Conservation (phyloP, 2,888 invertebrate species). For the Acanthoscelides obtectus region DNA sequence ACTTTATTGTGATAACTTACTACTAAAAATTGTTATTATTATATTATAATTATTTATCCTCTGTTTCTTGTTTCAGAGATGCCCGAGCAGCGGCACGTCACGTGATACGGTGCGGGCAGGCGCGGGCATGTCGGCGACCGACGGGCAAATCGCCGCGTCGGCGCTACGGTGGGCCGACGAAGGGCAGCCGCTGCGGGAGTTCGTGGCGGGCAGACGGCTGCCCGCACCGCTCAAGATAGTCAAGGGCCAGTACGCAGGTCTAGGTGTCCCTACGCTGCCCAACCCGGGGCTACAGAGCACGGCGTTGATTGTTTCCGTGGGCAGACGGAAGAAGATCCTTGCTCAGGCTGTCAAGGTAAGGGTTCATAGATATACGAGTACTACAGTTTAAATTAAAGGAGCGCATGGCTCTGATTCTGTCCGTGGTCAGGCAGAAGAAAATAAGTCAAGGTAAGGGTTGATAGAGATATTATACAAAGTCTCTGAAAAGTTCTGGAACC, state of each 20-base stretch:
- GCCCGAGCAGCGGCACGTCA: slow-evolving; percentile 39
- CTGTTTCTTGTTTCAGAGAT: slow-evolving; percentile 58
- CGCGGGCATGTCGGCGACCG: slow-evolving; percentile 74
- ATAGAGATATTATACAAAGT: too few relatives aligned
- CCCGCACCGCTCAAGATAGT: slow-evolving; percentile 88
- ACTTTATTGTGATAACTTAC: too few relatives aligned
- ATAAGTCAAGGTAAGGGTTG: too few relatives aligned
- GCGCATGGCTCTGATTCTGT: too few relatives aligned
- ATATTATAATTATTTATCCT: too few relatives aligned
- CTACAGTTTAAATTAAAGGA: too few relatives aligned
- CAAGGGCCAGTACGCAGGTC: slow-evolving; percentile 88
- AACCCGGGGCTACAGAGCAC: slow-evolving; percentile 84
- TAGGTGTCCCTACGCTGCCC: slow-evolving; percentile 84
- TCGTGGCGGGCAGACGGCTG: slow-evolving; percentile 64
- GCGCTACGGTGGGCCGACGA: slow-evolving; percentile 75
- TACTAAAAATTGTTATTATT: too few relatives aligned
- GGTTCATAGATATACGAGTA: too few relatives aligned
- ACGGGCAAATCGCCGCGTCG: slow-evolving; percentile 85
- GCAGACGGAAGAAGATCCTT: slow-evolving; percentile 79
- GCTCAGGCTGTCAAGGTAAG: slow-evolving; percentile 79
- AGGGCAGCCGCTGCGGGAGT: slow-evolving; percentile 68
- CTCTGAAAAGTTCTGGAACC: too few relatives aligned
- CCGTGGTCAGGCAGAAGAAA: too few relatives aligned
- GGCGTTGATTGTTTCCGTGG: slow-evolving; percentile 79
- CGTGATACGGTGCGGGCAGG: not conserved